phyloP scores from a whole-genome alignment of 53 echinoderm and acorn worm genomes.

The Arbacia lixula region DNA sequence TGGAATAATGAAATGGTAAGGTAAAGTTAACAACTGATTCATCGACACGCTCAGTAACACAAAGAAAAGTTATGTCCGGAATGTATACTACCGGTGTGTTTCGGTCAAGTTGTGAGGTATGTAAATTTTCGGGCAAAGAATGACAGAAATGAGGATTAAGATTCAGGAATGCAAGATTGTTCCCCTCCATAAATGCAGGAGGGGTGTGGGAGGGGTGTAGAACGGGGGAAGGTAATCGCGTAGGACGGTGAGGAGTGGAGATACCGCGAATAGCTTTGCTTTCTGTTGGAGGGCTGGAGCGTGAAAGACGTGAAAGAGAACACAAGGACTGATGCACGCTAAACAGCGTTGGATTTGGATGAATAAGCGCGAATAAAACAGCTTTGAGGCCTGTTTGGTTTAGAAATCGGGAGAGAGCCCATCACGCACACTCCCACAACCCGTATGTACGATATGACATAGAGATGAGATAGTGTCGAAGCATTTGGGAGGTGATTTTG shows the following conservation, averaged over 20 bases:
- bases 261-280: slow-evolving; percentile 2
- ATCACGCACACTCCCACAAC: no score
- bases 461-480: no score
- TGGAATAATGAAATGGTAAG: no score
- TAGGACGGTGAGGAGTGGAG: background rate
- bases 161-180: slow-evolving; percentile 1
- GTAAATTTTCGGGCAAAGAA: no score
- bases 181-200: background rate
- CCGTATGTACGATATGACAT: no score
- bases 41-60: no score
- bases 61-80: no score
- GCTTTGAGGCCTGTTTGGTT: background rate
- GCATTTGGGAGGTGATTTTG: no score
- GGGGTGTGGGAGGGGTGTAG: background rate
- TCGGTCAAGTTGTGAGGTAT: no score
- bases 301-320: slow-evolving; percentile 22
- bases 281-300: background rate
- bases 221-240: slow-evolving; percentile 23
- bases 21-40: no score
- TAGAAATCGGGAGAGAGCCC: no score
- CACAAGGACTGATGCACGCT: background rate
- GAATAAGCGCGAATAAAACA: background rate
- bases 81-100: no score
- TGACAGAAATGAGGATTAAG: slow-evolving; percentile 22
- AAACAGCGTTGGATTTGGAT: slow-evolving; percentile 18